Conservation (phyloP, 1,140 invertebrate genomes). For the Luehdorfia chinensis region DNA sequence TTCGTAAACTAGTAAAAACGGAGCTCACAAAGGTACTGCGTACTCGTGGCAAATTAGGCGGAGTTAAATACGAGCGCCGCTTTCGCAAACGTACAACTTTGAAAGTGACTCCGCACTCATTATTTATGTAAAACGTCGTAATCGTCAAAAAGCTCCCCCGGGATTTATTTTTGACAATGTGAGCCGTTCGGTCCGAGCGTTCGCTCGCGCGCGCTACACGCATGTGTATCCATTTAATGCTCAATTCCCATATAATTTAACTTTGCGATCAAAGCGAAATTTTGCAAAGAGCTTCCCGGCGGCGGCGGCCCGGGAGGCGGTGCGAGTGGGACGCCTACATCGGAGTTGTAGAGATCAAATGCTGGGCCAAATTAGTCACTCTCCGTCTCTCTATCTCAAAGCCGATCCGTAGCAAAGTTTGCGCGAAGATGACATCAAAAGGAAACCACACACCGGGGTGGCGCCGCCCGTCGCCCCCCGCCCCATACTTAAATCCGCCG, state of each 20-base stretch:
- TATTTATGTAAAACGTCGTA: conserved; percentile 70
- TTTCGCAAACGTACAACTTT: conserved; percentile 65
- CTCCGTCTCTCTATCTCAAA: conserved; percentile 77
- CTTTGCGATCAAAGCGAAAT: conserved; percentile 76
- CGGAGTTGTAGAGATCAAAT: conserved; percentile 72
- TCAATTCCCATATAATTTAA: conserved; percentile 77
- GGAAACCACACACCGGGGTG: conserved; percentile 75
- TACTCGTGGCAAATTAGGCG: conserved; percentile 74
- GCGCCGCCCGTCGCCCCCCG: conserved; percentile 52
- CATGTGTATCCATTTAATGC: conserved; percentile 76
- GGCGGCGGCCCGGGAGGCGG: conserved; percentile 57
- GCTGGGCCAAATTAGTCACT: conserved; percentile 77
- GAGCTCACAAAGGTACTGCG: conserved; percentile 70
- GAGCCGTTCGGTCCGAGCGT: conserved; percentile 45
- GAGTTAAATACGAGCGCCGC: conserved; percentile 70
- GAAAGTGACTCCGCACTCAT: conserved; percentile 64
- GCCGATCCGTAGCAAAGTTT: conserved; percentile 77
- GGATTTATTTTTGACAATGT: conserved; percentile 55
- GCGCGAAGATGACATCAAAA: conserved; percentile 77
- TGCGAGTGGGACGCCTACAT: conserved; percentile 64
- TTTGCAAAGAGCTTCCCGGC: conserved; percentile 74
- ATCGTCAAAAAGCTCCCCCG: conserved; percentile 54
- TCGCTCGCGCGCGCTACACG: no score
- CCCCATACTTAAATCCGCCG: conserved; percentile 65
- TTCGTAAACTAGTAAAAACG: conserved; percentile 77